Evolutionary conservation across 2,888 invertebrate genomes (phyloP).

Genomic region (Monochamus alternatus): DNA sequence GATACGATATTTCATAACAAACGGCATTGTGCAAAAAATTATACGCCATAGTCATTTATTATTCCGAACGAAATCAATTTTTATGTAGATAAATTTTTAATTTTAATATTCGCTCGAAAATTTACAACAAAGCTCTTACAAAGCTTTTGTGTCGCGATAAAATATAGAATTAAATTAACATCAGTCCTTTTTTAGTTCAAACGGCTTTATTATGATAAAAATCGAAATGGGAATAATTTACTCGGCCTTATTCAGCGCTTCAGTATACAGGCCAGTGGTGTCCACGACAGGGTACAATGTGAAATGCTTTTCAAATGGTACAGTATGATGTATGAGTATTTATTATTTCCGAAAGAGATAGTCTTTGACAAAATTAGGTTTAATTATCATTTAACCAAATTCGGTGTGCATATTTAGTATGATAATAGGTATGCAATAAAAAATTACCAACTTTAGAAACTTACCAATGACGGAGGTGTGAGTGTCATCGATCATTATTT

Average conservation of each 20-base stretch:
- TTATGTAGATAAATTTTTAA: slow-evolving; percentile 13
- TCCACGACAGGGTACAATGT: neutral
- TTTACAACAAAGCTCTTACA: neutral
- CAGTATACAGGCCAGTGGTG: neutral
- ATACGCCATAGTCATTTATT: neutral
- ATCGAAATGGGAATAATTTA: slow-evolving; percentile 4
- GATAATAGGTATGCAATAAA: too few species aligned
- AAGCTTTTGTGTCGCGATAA: neutral
- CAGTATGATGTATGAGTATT: too few species aligned
- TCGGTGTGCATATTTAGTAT: too few species aligned
- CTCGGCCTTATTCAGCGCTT: neutral
- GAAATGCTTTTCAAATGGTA: too few species aligned
- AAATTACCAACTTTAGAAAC: too few species aligned
- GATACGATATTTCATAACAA: slow-evolving; percentile 17
- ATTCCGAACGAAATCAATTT: slow-evolving; percentile 3
- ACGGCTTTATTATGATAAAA: slow-evolving; percentile 6
- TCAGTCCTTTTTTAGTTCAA: neutral
- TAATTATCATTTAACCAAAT: too few species aligned
- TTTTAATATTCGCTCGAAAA: neutral
- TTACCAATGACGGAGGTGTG: too few species aligned
- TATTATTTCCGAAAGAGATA: too few species aligned
- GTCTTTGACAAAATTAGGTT: too few species aligned
- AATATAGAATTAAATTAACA: slow-evolving; percentile 15
- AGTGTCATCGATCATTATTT: too few species aligned
- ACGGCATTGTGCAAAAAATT: slow-evolving; percentile 10